Percentiles rank a stretch among this genome's conserved stretches.
Conservation (phyloP, 2,888 invertebrate genomes). For the Liodrosophila aerea region DNA sequence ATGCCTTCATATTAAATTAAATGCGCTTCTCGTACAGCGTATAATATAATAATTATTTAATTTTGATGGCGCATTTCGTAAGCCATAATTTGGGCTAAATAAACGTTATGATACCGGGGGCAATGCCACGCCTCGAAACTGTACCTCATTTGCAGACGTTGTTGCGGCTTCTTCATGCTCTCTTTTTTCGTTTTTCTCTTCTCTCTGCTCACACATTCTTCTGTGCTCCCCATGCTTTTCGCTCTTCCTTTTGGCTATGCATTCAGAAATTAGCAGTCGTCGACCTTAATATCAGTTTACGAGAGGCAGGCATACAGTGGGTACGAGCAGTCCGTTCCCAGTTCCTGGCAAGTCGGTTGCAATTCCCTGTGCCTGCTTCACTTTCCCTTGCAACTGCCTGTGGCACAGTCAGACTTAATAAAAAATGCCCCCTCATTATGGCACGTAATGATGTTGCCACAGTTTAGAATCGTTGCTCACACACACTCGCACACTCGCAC, state of each 20-base stretch:
- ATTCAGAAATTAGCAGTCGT: slow-evolving; percentile 73
- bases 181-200: slow-evolving; percentile 3
- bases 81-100: too few relatives aligned
- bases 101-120: slow-evolving; percentile 3
- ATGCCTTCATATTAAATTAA: too few relatives aligned
- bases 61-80: too few relatives aligned
- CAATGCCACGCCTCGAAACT: slow-evolving; percentile 67
- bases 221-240: not conserved
- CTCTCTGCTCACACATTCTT: not conserved
- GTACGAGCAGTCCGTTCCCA: slow-evolving; percentile 22
- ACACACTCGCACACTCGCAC: slow-evolving; percentile 4
- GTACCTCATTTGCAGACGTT: slow-evolving; percentile 51
- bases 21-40: too few relatives aligned
- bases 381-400: slow-evolving; percentile 36
- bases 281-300: slow-evolving; percentile 78
- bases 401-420: slow-evolving; percentile 42
- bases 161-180: slow-evolving; percentile 59
- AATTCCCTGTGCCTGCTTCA: not conserved
- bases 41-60: too few relatives aligned
- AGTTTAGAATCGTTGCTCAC: slow-evolving; percentile 62
- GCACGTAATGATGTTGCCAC: slow-evolving; percentile 73
- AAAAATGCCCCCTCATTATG: slow-evolving; percentile 60
- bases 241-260: not conserved
- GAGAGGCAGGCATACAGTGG: slow-evolving; percentile 42
- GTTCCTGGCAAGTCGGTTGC: too few relatives aligned